These are phyloP conservation scores for Melanostoma scalare DNA, from an alignment of 2,888 invertebrate species.

Conservation along the genomic window DNA sequence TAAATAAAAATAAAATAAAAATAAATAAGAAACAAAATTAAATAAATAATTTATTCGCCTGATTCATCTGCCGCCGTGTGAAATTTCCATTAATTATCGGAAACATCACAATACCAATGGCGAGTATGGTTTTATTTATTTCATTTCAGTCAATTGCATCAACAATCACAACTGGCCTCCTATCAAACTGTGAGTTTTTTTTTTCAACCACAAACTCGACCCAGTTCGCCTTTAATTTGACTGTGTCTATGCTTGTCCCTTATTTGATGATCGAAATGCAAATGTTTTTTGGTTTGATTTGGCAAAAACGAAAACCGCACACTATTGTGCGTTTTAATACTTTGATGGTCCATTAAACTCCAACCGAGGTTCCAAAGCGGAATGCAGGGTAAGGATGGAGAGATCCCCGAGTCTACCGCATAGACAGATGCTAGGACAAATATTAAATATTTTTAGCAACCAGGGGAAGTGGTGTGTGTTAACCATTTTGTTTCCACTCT, in stretches of 20 bases:
- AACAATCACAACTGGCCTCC: conserved; percentile 25
- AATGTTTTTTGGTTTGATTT: conserved; percentile 31
- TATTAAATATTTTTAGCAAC: conserved; percentile 23
- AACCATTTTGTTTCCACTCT: conserved; percentile 34
- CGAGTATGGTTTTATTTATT: conserved; percentile 28
- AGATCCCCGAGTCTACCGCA: conserved; percentile 3
- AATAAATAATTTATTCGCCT: conserved; percentile 46
- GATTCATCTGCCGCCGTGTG: conserved; percentile 33
- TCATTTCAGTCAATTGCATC: conserved; percentile 57
- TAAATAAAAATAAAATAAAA: conserved; percentile 9
- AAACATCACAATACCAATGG: conserved; percentile 38
- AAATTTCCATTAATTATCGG: conserved; percentile 56
- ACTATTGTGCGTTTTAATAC: conserved; percentile 49
- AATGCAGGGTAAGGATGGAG: not conserved
- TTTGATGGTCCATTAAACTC: conserved; percentile 43
- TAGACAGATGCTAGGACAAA: not conserved
- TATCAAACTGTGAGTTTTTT: conserved; percentile 18
- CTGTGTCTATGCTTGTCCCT: not conserved
- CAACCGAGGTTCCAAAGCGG: not conserved
- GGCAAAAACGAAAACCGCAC: conserved; percentile 1
- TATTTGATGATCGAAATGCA: conserved; percentile 19
- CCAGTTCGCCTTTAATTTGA: not conserved
- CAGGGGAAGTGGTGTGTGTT: conserved; percentile 4
- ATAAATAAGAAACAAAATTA: not conserved
- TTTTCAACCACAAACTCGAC: not conserved